Conservation (phyloP, 2,888 invertebrate species). For the Schizaphis graminum region DNA sequence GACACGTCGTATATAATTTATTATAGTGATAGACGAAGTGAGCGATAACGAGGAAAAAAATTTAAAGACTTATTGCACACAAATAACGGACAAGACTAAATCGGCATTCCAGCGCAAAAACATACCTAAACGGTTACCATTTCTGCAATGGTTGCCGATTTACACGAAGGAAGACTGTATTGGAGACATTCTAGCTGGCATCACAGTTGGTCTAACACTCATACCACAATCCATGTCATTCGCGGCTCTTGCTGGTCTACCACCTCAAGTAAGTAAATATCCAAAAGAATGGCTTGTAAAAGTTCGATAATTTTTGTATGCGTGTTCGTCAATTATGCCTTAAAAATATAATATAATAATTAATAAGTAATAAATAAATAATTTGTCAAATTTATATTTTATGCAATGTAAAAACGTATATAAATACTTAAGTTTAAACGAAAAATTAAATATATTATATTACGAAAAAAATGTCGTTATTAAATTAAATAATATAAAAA, state of each 20-base stretch:
- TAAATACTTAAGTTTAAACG: too few species aligned
- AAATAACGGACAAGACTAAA: background rate
- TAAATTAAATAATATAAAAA: background rate
- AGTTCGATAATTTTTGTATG: background rate
- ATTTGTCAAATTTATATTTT: background rate
- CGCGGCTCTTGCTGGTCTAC: constrained; percentile 83
- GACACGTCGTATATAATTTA: background rate
- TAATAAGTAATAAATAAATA: too few species aligned
- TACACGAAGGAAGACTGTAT: constrained; percentile 81
- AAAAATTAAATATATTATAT: background rate
- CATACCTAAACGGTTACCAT: constrained; percentile 81
- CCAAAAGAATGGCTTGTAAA: background rate
- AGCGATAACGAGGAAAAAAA: background rate
- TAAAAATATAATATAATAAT: background rate
- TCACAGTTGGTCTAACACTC: constrained; percentile 94
- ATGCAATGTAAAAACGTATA: background rate
- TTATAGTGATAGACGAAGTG: constrained; percentile 38
- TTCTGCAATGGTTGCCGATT: constrained; percentile 83
- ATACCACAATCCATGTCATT: constrained; percentile 92
- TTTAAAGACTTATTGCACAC: background rate
- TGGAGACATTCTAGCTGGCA: constrained; percentile 90
- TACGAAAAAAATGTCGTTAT: background rate
- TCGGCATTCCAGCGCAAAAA: constrained; percentile 78
- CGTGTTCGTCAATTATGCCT: background rate
- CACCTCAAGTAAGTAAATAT: constrained; percentile 74